Percentiles rank a stretch among this genome's conserved stretches.
phyloP scores from a whole-genome alignment of 2,797 vertebrate genomes.

The Lepus oiostolus region DNA sequence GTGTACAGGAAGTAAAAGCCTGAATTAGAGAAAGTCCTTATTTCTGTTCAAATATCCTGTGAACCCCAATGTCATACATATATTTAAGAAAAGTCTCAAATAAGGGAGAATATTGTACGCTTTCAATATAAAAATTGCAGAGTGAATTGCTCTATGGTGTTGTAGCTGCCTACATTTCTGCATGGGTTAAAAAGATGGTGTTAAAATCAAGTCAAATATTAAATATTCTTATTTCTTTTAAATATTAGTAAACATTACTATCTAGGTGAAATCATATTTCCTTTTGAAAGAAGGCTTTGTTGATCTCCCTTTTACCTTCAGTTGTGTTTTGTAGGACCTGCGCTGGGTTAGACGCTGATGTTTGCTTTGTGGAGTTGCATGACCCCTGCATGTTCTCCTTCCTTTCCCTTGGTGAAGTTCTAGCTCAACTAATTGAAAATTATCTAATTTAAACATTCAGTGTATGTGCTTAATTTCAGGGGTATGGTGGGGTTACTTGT shows the following conservation, averaged over 20 bases:
- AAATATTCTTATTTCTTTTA: background rate
- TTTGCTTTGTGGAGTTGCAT: background rate
- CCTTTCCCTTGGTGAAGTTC: background rate
- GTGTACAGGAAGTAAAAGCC: background rate
- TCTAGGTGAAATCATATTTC: background rate
- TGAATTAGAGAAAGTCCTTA: background rate
- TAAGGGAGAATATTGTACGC: background rate
- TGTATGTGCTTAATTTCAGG: background rate
- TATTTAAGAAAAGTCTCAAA: background rate
- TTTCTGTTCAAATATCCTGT: background rate
- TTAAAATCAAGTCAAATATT: constrained; percentile 26
- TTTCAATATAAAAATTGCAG: background rate
- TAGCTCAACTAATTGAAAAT: background rate
- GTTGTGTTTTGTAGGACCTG: background rate
- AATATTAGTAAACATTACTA: background rate
- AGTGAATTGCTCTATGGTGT: background rate
- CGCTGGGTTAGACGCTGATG: background rate
- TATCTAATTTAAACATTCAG: background rate
- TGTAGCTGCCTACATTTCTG: background rate
- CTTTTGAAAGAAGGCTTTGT: background rate
- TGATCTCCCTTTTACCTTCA: background rate
- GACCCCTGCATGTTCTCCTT: background rate
- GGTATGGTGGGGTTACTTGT: background rate
- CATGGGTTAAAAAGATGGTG: background rate
- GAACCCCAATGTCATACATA: background rate